phyloP scores from a whole-genome alignment of 2,113 vertebrate species.

The Engystomops pustulosus region DNA sequence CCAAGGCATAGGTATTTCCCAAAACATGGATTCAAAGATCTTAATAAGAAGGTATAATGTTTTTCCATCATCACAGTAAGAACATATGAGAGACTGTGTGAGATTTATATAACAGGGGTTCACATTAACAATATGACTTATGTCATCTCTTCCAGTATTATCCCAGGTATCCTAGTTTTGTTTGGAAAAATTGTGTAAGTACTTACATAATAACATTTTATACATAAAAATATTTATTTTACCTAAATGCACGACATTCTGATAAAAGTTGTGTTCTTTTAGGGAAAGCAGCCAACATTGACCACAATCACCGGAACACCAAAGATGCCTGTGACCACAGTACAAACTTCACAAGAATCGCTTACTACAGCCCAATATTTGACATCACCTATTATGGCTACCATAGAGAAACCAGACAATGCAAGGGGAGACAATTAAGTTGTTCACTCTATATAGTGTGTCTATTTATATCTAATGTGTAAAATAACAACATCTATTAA shows the following conservation, averaged over 20 bases:
- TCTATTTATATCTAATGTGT: too few species aligned
- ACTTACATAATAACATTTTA: neutral
- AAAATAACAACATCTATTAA: too few species aligned
- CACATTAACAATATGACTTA: neutral
- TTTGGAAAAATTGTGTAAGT: neutral
- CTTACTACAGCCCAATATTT: neutral
- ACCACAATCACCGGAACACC: neutral
- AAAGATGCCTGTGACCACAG: neutral
- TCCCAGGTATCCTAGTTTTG: neutral
- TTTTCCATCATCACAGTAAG: neutral
- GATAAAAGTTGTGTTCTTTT: neutral
- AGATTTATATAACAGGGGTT: neutral
- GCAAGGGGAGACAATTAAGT: constrained; percentile 18
- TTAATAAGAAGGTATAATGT: neutral
- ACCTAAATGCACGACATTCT: neutral
- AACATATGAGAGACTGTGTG: neutral
- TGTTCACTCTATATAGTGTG: neutral
- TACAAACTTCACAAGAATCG: neutral
- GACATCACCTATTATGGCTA: neutral
- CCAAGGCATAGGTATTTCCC: neutral
- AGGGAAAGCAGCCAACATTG: neutral
- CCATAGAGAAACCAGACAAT: neutral
- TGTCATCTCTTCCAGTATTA: neutral
- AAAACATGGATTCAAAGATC: neutral
- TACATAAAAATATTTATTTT: too few species aligned